Evolutionary conservation across 2,888 invertebrate species (phyloP).

Genomic region (Aleiodes alternator): DNA sequence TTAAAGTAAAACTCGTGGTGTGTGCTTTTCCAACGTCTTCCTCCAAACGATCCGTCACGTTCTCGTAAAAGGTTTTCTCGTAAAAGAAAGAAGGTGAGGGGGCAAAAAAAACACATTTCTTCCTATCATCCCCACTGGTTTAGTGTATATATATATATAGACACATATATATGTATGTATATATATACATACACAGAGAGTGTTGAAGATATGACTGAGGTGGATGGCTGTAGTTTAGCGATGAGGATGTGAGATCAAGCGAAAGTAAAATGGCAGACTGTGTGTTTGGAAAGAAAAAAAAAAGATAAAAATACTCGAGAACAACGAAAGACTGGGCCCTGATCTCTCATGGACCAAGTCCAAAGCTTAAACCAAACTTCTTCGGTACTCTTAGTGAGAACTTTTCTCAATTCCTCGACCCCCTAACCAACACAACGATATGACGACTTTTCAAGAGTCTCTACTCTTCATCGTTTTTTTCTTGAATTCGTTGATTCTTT

Average conservation of each 20-base stretch:
- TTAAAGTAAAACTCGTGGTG: not conserved
- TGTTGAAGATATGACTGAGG: conserved; percentile 5
- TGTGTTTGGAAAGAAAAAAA: not conserved
- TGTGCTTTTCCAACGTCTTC: conserved; percentile 4
- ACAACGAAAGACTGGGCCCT: not conserved
- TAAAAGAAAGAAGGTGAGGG: conserved; percentile 1
- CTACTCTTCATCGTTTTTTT: not conserved
- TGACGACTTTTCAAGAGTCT: conserved; percentile 7
- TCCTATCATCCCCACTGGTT: conserved; percentile 7
- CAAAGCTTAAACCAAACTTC: conserved; percentile 3
- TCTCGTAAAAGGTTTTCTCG: conserved; percentile 30
- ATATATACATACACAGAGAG: not conserved
- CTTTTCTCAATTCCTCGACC: not conserved
- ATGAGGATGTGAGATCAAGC: conserved; percentile 3
- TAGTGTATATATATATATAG: not conserved
- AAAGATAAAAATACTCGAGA: no score
- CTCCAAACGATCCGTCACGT: conserved; percentile 17
- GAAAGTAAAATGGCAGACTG: not conserved
- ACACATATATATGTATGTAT: not conserved
- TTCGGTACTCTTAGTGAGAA: not conserved
- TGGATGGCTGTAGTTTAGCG: no score
- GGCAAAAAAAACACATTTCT: conserved; percentile 19
- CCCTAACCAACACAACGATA: not conserved
- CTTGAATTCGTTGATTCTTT: not conserved
- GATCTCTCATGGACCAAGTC: conserved; percentile 3